Base-by-base conservation (phyloP, 2,888 invertebrate species). In the Ganaspis brasiliensis region DNA sequence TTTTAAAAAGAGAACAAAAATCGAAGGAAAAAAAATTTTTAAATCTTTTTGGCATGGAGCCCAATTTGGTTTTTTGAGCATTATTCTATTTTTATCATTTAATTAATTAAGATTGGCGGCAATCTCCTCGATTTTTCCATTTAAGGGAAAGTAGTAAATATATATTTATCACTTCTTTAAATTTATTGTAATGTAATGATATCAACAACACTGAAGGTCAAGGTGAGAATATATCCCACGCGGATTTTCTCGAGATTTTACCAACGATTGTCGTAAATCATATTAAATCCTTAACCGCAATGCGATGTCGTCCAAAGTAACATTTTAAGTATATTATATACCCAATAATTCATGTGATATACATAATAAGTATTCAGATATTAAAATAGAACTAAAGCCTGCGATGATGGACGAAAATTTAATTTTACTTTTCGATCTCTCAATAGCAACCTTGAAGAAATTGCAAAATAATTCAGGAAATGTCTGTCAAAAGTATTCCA, bases 211-310 rank as follows among this genome's bases (percentile, higher is more conserved):
- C n/a, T 59, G 5, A 59, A 59, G 59, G 59, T 59, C 59, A 59
- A 24, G 40, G 21, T 14, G 14, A 63, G 40, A 63, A 63, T 24
- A 40, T 63, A 21, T 45, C 63, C 63, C 63, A 63, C 63, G 63
- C 63, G 40, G 21, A 45, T 40, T 63, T 40, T 63, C 63, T 63
- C 40, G 63, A 63, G 63, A 63, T 40, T 63, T 63, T 45, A 24
- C 21, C 40, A 40, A 63, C 24, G 31, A 59, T 59, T 24, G 40
- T n/a, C 63, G n/a, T 63, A 45, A 63, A 45, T 63, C 63, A 63
- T 63, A 21, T 61, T 37, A 40, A 40, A 24, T 63, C 40, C 40
- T 45, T 21, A 31, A 59, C 59, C 63, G 56, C 56, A 56, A 56
- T 56, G 24, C 24, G 56, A 56, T 56, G 24, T 21, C 56, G 14